Conservation (phyloP, 1,140 invertebrate genomes). For the Andrena cerasifolii region DNA sequence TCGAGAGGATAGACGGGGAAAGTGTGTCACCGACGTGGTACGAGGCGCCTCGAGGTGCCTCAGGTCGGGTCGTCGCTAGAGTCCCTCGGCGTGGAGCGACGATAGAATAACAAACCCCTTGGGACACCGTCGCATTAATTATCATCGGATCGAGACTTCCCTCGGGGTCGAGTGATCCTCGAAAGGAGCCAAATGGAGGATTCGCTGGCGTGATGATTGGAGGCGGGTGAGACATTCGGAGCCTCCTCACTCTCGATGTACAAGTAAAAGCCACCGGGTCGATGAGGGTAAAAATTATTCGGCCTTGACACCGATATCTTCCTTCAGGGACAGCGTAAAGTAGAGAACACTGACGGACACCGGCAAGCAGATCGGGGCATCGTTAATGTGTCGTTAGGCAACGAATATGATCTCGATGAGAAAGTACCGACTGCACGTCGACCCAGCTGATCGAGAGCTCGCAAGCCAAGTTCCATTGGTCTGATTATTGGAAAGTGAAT, state of each 20-base stretch:
- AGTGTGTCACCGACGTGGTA: slow-evolving; percentile 62
- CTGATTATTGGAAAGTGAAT: slow-evolving; percentile 22
- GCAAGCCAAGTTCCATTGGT: background rate
- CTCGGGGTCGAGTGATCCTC: background rate
- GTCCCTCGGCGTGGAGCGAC: slow-evolving; percentile 39
- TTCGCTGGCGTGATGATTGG: background rate
- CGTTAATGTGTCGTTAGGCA: background rate
- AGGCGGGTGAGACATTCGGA: background rate
- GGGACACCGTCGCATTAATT: slow-evolving; percentile 4
- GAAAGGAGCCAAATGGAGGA: background rate
- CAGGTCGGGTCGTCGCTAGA: slow-evolving; percentile 47
- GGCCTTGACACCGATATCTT: background rate
- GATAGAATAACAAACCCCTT: slow-evolving; percentile 14
- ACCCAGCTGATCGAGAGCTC: background rate
- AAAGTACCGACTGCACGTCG: background rate
- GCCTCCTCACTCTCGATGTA: background rate
- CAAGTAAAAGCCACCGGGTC: background rate
- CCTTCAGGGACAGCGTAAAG: background rate
- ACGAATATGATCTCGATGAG: slow-evolving; percentile 8
- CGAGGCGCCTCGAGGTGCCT: slow-evolving; percentile 40
- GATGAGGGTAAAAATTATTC: background rate
- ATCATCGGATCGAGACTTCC: background rate
- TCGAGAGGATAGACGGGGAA: slow-evolving; percentile 50
- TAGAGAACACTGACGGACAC: too few relatives aligned
- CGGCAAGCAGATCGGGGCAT: too few relatives aligned